Evolutionary conservation across 1,140 invertebrate species (phyloP), one percentile per base, ranked within the genome.

Genomic region (Saccostrea glomerata): DNA sequence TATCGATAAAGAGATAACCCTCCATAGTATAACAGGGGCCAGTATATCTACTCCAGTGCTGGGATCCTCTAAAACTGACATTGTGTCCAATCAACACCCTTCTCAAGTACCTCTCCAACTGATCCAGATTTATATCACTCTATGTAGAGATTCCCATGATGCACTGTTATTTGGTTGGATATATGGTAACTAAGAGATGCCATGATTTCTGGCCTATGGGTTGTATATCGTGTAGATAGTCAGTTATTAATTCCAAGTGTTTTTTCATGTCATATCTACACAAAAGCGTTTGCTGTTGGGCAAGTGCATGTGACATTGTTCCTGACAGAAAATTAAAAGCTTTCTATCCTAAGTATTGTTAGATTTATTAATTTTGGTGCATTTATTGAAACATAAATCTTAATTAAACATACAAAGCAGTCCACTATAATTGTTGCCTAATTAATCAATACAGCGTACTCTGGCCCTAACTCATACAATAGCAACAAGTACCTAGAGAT

Each of bases 1-100:
- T 36, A 77, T 13, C 12, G 70, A 77, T 77, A 25, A 77, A 77
- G 70, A 77, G 30, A 77, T 77, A 77, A 36, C 70, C 70, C 70
- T 36, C 5, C 58, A 63, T 63, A 20, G 70, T 77, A 15, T 15
- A 25, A 77, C 23, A 1, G 23, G 66, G 70, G 25, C 30, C 11
- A 12, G 58, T 63, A 63, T 20, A 63, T 77, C 6, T 30, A 0
- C 70, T 73, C 25, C 70, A 73, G 12, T 73, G 12, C 70, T 73
- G 12, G 23, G 0, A 36, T 30, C 2, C 23, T 73, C 11, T 25
- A 30, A 36, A 6, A 15, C 13, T 77, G 70, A 36, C 30, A 30
- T 36, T 25, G 9, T 15, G 11, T 40, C 30, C 23, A 15, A 77
- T 15, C 30, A 25, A 77, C 70, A 77, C 70, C 70, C 11, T 30